Evolutionary conservation across 2,113 vertebrate species (phyloP), one percentile per base, ranked within the genome.

Genomic region (Engystomops pustulosus): DNA sequence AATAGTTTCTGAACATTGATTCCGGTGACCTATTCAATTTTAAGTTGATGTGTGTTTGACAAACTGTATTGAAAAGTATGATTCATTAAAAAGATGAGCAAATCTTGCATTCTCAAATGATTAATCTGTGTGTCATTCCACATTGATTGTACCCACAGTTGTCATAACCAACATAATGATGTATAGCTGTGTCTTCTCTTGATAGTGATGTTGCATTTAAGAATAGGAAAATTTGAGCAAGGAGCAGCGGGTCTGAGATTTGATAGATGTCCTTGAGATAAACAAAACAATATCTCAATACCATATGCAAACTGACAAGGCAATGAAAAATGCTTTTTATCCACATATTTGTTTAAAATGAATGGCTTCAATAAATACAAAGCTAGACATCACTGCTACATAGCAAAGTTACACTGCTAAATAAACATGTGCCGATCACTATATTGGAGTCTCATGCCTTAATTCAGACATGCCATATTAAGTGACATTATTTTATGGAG

Each of bases 1-100:
- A 25, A 25, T 27, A 1, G 3, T 47, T 17, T 1, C 6, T 30
- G 23, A 74, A 49, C 10, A 74, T 27, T 9, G 44, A 47, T 74
- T 74, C 12, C 11, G 44, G 23, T 30, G 44, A 49, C 14, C 58
- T 1, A 5, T 67, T 65, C 44, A 25, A 55, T 71, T 41, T 36
- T 6, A 38, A 53, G 32, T 38, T 55, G 79, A 81, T 41, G 12
- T 53, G 65, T 38, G 30, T 62, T 18, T 86, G 41, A 88, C 75
- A 87, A 89, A 88, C 45, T 86, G 30, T 30, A 86, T 25, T 87
- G 51, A 49, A 90, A 89, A 89, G 87, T 81, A 55, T 72, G 87
- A 62, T 41, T 89, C 1, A 0, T 86, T 85, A 86, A 23, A 79
- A 71, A 88, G 55, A 79, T 41, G 78, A 14, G 34, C 65, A 88